These are phyloP conservation scores for Stichodactyla mertensii DNA, from an alignment of 64 coral and sea anemone genomes.

Conservation along the genomic window DNA sequence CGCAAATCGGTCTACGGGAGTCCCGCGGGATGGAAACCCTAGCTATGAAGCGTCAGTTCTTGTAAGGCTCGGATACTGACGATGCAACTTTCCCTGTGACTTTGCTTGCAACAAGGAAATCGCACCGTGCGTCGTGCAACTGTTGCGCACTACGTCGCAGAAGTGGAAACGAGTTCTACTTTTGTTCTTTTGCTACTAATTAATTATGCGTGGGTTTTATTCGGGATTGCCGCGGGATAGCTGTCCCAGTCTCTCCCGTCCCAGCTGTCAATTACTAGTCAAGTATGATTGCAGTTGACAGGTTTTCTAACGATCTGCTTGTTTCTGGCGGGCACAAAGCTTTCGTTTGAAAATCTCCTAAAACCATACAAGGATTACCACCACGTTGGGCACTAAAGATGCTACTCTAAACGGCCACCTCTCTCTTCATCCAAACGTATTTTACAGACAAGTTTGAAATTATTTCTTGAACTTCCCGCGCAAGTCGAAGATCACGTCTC, in stretches of 20 bases:
- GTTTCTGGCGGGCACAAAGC: background rate
- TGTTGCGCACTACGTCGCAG: too few relatives aligned
- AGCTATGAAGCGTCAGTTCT: too few relatives aligned
- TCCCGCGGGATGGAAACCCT: background rate
- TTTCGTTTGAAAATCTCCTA: conserved; percentile 6
- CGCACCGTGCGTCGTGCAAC: too few relatives aligned
- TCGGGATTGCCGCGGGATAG: background rate
- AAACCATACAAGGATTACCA: background rate
- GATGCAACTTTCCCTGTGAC: too few relatives aligned
- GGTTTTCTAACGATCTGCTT: conserved; percentile 2
- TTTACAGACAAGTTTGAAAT: background rate
- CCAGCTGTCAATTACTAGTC: background rate
- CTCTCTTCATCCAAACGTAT: background rate
- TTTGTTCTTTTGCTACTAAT: too few relatives aligned
- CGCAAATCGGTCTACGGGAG: background rate
- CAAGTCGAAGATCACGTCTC: background rate
- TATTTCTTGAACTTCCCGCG: background rate
- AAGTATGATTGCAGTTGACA: background rate
- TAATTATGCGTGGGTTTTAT: too few relatives aligned
- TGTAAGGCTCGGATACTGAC: too few relatives aligned
- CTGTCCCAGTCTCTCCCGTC: background rate
- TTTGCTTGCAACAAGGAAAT: too few relatives aligned
- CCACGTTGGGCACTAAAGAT: background rate
- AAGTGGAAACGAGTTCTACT: too few relatives aligned
- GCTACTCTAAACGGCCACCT: background rate